A percentile compares a stretch with the other conserved stretches of the same genome.
phyloP scores from a whole-genome alignment of 2,113 vertebrate species.

The Ptychochromis oligacanthus region DNA sequence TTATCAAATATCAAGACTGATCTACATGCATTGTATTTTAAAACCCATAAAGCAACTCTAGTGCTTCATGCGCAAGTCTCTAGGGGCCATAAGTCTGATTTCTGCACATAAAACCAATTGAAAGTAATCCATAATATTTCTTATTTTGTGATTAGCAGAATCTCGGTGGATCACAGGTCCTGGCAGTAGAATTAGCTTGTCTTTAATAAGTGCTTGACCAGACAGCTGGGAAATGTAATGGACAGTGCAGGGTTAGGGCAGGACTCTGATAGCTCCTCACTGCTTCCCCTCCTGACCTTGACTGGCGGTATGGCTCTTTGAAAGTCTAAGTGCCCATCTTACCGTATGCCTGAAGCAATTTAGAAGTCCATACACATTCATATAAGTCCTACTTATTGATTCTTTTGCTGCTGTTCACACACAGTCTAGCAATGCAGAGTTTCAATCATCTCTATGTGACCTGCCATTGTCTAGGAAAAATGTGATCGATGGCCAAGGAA shows the following conservation, averaged over 20 bases:
- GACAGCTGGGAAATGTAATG: conserved; percentile 63
- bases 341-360: conserved; percentile 73
- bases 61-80: conserved; percentile 28
- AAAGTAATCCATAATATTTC: conserved; percentile 77
- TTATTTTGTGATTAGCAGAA: conserved; percentile 79
- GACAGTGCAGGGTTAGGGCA: conserved; percentile 60
- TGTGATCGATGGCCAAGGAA: conserved; percentile 63
- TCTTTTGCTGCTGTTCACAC: conserved; percentile 68
- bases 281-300: conserved; percentile 74
- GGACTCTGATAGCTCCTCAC: conserved; percentile 57
- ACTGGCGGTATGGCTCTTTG: conserved; percentile 75
- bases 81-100: conserved; percentile 31
- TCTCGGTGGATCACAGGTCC: conserved; percentile 77
- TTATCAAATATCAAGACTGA: neutral
- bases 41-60: conserved; percentile 26
- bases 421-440: conserved; percentile 68
- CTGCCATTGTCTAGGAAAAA: conserved; percentile 69
- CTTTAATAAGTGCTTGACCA: conserved; percentile 77
- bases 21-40: conserved; percentile 12
- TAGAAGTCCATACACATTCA: conserved; percentile 74
- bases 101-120: conserved; percentile 72
- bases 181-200: conserved; percentile 71
- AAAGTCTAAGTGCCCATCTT: conserved; percentile 76
- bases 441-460: conserved; percentile 71
- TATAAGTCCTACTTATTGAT: conserved; percentile 74